These are phyloP conservation scores for Champsocephalus esox DNA, from an alignment of 2,797 vertebrate genomes.

Conservation along the genomic window DNA sequence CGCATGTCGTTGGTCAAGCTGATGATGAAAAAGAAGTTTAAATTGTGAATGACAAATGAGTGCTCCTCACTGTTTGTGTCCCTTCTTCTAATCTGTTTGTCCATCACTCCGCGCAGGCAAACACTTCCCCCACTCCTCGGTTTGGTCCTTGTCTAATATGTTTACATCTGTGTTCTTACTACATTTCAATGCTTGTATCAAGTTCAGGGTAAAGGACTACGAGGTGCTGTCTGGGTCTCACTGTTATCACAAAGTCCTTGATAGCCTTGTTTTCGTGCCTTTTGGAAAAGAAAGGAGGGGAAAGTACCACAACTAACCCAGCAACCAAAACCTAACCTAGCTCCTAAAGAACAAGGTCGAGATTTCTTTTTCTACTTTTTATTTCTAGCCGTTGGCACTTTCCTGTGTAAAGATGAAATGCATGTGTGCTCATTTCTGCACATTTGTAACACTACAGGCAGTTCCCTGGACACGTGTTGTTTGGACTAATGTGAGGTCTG, in stretches of 20 bases:
- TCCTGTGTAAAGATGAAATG: slow-evolving; percentile 69
- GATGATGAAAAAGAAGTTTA: slow-evolving; percentile 14
- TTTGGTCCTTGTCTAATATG: slow-evolving; percentile 57
- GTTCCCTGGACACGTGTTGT: slow-evolving; percentile 54
- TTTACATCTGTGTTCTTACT: slow-evolving; percentile 74
- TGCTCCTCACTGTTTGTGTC: slow-evolving; percentile 28
- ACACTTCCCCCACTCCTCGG: slow-evolving; percentile 24
- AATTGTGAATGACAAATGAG: slow-evolving; percentile 30
- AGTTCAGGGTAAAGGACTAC: slow-evolving; percentile 55
- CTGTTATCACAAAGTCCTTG: slow-evolving; percentile 20
- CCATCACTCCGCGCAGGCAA: slow-evolving; percentile 46
- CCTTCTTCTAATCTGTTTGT: slow-evolving; percentile 30
- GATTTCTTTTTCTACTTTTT: slow-evolving; percentile 43
- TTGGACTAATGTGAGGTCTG: slow-evolving; percentile 41
- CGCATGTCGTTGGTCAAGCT: neutral
- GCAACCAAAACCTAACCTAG: slow-evolving; percentile 76
- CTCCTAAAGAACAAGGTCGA: slow-evolving; percentile 39
- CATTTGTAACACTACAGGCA: slow-evolving; percentile 78
- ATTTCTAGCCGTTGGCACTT: slow-evolving; percentile 65
- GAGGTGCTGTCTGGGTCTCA: slow-evolving; percentile 56
- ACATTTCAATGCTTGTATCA: slow-evolving; percentile 52
- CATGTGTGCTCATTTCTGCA: slow-evolving; percentile 69
- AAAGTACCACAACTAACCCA: slow-evolving; percentile 64
- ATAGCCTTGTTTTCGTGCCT: slow-evolving; percentile 73
- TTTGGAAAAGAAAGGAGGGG: slow-evolving; percentile 61